A percentile compares a stretch with the other conserved stretches of the same genome.
These are phyloP conservation scores for Periophthalmodon schlosseri DNA, from an alignment of 2,113 vertebrate species.

Conservation along the genomic window DNA sequence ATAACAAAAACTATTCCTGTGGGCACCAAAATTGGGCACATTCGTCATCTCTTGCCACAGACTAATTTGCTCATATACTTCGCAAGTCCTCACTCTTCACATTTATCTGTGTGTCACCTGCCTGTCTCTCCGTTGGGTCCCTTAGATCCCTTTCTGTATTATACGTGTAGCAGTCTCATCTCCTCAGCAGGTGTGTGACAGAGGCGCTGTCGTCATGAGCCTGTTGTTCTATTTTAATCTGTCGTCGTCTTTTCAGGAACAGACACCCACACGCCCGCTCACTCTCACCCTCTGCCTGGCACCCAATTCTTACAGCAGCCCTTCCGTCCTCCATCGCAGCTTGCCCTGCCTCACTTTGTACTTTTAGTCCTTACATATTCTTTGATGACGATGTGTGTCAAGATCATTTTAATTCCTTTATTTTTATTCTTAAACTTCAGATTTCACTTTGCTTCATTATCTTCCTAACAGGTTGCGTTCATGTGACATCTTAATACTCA, in stretches of 20 bases:
- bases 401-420: neutral
- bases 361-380: neutral
- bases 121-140: constrained; percentile 38
- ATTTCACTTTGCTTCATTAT: too few relatives aligned
- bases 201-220: constrained; percentile 56
- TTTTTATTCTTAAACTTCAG: neutral
- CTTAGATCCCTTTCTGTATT: constrained; percentile 40
- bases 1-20: constrained; percentile 26
- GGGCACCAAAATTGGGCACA: constrained; percentile 41
- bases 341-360: constrained; percentile 5
- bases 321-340: constrained; percentile 1
- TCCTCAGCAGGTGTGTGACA: constrained; percentile 63
- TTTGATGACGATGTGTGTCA: neutral
- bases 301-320: constrained; percentile 30
- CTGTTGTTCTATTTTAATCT: constrained; percentile 71
- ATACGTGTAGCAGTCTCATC: constrained; percentile 10
- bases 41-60: constrained; percentile 31
- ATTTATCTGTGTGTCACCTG: constrained; percentile 46
- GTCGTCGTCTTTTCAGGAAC: constrained; percentile 58
- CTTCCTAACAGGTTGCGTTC: too few relatives aligned
- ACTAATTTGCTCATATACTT: constrained; percentile 32
- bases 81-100: constrained; percentile 43
- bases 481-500: too few relatives aligned
- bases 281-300: constrained; percentile 45
- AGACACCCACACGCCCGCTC: constrained; percentile 56